phyloP scores from a whole-genome alignment of 2,797 vertebrate genomes.

The Bovichtus diacanthus region DNA sequence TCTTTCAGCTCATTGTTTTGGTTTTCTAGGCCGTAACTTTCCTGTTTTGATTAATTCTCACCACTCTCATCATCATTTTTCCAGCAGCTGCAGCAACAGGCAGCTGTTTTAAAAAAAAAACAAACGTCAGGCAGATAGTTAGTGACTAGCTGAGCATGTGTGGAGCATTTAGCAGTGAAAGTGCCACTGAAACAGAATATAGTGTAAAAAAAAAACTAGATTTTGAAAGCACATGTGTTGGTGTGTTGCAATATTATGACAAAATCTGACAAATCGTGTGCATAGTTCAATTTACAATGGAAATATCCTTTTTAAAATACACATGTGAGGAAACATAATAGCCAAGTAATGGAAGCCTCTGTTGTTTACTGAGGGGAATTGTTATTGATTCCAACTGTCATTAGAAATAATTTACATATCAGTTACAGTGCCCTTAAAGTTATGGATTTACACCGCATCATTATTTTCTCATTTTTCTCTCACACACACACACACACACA shows the following conservation, averaged over 20 bases:
- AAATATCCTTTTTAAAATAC: neutral
- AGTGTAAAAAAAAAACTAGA: neutral
- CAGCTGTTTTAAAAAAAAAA: neutral
- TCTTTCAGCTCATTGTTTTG: neutral
- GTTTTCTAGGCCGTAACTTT: neutral
- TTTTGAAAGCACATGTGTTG: neutral
- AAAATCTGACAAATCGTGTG: neutral
- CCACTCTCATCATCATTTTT: neutral
- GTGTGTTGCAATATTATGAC: neutral
- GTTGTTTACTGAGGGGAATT: conserved; percentile 17
- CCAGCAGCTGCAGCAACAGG: neutral
- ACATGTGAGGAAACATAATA: conserved; percentile 10
- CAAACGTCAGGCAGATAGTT: neutral
- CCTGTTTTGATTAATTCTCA: neutral
- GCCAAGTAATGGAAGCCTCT: conserved; percentile 7
- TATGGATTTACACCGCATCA: conserved; percentile 25
- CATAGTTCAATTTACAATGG: neutral
- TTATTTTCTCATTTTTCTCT: conserved; percentile 1
- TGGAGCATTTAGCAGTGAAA: neutral
- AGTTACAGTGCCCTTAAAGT: conserved; percentile 19
- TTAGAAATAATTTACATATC: conserved; percentile 45
- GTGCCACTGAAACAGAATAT: neutral
- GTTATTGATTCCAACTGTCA: conserved; percentile 38
- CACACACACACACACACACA: neutral
- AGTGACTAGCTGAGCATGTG: neutral